Evolutionary conservation across 2,888 invertebrate species (phyloP).

Genomic region (Eilema depressum): DNA sequence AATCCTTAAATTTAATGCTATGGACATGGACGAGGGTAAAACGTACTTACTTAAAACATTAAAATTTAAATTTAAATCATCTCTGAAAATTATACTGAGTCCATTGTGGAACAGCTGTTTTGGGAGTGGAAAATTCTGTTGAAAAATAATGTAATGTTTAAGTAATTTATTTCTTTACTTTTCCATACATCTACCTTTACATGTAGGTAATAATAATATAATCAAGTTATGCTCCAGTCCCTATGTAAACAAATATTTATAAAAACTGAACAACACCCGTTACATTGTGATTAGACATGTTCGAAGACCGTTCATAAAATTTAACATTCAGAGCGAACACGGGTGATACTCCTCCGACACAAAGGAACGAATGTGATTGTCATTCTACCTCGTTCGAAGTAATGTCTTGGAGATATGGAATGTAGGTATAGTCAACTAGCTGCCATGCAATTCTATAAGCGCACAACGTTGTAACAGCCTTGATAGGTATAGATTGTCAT

Average conservation of each 20-base stretch:
- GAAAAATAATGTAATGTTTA: background rate
- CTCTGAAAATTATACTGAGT: background rate
- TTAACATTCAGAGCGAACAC: background rate
- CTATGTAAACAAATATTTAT: background rate
- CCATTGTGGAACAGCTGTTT: background rate
- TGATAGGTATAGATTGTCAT: too few relatives aligned
- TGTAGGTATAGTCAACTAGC: too few relatives aligned
- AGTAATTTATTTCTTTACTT: background rate
- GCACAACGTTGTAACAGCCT: too few relatives aligned
- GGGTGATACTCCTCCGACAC: background rate
- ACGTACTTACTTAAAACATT: background rate
- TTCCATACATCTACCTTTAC: too few relatives aligned
- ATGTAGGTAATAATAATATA: too few relatives aligned
- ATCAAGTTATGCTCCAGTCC: too few relatives aligned
- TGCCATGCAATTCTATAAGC: too few relatives aligned
- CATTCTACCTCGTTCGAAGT: background rate
- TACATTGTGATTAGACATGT: background rate
- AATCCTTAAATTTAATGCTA: conserved; percentile 12
- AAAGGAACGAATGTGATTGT: background rate
- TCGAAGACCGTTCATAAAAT: background rate
- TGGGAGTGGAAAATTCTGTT: background rate
- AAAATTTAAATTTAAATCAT: conserved; percentile 1
- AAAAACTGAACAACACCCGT: background rate
- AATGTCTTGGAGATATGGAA: too few relatives aligned
- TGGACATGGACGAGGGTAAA: background rate